Evolutionary conservation across 2,888 invertebrate species (phyloP).

Genomic region (Epirrhoe alternata): DNA sequence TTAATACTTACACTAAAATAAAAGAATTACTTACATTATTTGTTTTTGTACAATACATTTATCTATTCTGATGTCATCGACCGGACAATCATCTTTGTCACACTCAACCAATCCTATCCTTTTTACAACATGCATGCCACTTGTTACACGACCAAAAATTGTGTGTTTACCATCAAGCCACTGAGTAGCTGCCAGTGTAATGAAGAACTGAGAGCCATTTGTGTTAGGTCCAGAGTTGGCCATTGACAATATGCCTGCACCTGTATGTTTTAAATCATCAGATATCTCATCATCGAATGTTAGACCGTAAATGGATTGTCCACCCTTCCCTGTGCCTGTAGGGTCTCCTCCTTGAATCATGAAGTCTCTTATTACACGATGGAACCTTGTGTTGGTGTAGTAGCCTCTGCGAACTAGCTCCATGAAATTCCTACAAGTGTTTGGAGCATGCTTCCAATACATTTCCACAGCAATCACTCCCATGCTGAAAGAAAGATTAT

Average conservation of each 20-base stretch:
- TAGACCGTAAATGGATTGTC: constrained; percentile 98
- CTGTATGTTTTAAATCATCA: constrained; percentile 97
- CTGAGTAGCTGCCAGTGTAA: constrained; percentile 97
- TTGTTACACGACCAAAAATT: constrained; percentile 95
- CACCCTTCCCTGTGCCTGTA: constrained; percentile 98
- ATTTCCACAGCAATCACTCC: constrained; percentile 96
- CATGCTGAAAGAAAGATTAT: constrained; percentile 87
- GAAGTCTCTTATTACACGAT: constrained; percentile 96
- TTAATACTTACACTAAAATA: neutral
- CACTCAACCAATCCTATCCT: constrained; percentile 97
- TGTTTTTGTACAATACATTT: constrained; percentile 61
- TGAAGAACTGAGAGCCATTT: constrained; percentile 99
- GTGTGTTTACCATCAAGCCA: constrained; percentile 99
- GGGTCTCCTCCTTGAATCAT: constrained; percentile 99
- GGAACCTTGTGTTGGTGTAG: constrained; percentile 98
- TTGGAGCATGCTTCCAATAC: constrained; percentile 99
- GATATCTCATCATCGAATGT: constrained; percentile 98
- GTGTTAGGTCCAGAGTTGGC: constrained; percentile 99
- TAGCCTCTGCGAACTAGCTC: constrained; percentile 97
- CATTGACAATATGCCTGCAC: constrained; percentile 96
- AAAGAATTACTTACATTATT: constrained; percentile 2
- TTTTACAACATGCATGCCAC: constrained; percentile 96
- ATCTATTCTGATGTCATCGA: constrained; percentile 93
- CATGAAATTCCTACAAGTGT: constrained; percentile 98
- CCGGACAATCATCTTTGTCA: constrained; percentile 96